Conservation (phyloP, 1,140 invertebrate genomes). For the Oscheius sp. region DNA sequence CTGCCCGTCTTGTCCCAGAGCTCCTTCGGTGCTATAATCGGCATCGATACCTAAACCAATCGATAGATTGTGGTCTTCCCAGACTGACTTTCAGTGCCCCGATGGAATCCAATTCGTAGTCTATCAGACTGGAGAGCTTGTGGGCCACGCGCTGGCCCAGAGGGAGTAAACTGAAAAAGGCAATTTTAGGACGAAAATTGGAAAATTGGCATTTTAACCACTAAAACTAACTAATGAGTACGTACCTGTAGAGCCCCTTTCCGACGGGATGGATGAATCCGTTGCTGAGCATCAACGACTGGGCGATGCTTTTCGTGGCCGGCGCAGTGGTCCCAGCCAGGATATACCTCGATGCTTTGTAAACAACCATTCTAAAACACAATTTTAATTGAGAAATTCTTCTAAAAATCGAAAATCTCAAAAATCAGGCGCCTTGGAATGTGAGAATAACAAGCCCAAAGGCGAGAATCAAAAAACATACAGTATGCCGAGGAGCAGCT, state of each 20-base stretch:
- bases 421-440: no score
- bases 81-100: slow-evolving; percentile 22
- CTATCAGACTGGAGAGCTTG: slow-evolving; percentile 16
- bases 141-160: slow-evolving; percentile 33
- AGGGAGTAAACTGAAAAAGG: slow-evolving; percentile 22
- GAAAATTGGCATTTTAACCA: background rate
- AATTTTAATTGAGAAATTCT: background rate
- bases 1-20: slow-evolving; percentile 27
- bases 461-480: no score
- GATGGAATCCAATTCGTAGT: slow-evolving; percentile 19
- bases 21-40: slow-evolving; percentile 14
- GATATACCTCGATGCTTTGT: slow-evolving; percentile 20
- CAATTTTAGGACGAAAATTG: background rate
- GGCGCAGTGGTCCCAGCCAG: slow-evolving; percentile 3
- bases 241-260: slow-evolving; percentile 23
- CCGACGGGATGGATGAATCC: slow-evolving; percentile 24
- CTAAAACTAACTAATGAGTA: background rate
- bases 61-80: background rate
- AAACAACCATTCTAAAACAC: slow-evolving; percentile 4
- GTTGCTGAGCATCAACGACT: slow-evolving; percentile 13
- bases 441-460: no score
- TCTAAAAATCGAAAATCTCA: no score
- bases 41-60: slow-evolving; percentile 7
- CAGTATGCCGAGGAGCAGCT: no score
- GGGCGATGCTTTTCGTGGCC: slow-evolving; percentile 19